Evolutionary conservation across 2,888 invertebrate species (phyloP).

Genomic region (Tenthredo distinguenda): DNA sequence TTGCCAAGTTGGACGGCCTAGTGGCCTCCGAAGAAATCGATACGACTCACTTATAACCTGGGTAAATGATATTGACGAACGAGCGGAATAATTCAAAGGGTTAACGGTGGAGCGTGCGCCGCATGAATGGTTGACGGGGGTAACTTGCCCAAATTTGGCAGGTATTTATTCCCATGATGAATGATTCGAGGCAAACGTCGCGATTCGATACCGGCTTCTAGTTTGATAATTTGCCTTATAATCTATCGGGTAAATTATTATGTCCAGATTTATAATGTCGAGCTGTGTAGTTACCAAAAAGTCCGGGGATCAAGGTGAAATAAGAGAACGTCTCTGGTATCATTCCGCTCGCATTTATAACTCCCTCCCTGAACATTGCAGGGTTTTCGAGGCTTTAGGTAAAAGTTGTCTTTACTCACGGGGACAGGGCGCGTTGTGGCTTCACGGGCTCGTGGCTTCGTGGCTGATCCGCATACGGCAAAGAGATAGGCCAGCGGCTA

Average conservation of each 20-base stretch:
- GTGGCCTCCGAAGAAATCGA: conserved; percentile 1
- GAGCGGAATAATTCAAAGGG: conserved; percentile 37
- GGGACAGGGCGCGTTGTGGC: conserved; percentile 30
- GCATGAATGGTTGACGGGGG: conserved; percentile 22
- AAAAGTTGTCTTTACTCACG: conserved; percentile 38
- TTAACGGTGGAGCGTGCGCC: conserved; percentile 5
- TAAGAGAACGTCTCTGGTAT: background rate
- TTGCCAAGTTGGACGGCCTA: background rate
- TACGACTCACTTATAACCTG: conserved; percentile 25
- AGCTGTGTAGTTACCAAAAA: background rate
- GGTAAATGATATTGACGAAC: conserved; percentile 36
- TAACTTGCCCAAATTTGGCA: background rate
- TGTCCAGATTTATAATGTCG: background rate
- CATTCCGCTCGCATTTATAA: background rate
- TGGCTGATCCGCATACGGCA: conserved; percentile 40
- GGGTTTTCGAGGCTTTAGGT: conserved; percentile 16
- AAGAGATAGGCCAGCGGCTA: conserved; percentile 30
- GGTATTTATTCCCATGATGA: conserved; percentile 29
- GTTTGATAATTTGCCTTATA: background rate
- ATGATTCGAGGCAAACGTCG: conserved; percentile 6
- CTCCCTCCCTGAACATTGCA: background rate
- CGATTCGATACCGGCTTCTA: background rate
- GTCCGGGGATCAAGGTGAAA: background rate
- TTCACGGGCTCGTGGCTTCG: conserved; percentile 40
- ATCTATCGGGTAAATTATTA: background rate